Evolutionary conservation across 2,113 vertebrate species (phyloP).

Genomic region (Thalassarche chlororhynchos): DNA sequence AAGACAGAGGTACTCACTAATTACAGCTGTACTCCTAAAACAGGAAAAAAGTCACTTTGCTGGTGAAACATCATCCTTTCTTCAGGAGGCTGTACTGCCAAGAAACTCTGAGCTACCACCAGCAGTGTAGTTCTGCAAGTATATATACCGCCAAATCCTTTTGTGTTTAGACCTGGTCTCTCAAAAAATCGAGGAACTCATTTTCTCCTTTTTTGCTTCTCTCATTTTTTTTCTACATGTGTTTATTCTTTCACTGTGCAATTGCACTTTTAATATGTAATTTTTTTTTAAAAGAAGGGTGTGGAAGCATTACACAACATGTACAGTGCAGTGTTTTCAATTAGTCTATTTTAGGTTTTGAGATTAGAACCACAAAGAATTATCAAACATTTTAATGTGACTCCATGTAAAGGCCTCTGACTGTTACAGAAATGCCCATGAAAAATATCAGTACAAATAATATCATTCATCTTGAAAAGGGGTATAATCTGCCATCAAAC

Average conservation of each 20-base stretch:
- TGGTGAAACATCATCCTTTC: not conserved
- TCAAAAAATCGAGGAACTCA: not conserved
- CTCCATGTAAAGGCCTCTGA: not conserved
- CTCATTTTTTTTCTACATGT: not conserved
- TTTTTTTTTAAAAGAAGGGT: not conserved
- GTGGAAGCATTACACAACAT: not conserved
- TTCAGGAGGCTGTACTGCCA: not conserved
- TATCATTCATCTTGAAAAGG: not conserved
- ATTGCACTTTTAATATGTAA: not conserved
- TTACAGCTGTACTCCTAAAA: not conserved
- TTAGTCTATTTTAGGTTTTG: not conserved
- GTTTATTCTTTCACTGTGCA: not conserved
- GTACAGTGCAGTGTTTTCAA: not conserved
- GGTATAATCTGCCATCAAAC: not conserved
- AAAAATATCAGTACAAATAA: not conserved
- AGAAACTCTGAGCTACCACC: not conserved
- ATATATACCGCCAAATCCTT: not conserved
- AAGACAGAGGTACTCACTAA: not conserved
- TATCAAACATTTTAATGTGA: not conserved
- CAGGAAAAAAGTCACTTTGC: not conserved
- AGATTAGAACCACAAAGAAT: not conserved
- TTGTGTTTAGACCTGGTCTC: not conserved
- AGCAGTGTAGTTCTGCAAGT: not conserved
- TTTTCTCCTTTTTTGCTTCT: not conserved
- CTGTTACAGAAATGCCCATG: not conserved